Conservation (phyloP, 2,113 vertebrate genomes). For the Sminthopsis crassicaudata region DNA sequence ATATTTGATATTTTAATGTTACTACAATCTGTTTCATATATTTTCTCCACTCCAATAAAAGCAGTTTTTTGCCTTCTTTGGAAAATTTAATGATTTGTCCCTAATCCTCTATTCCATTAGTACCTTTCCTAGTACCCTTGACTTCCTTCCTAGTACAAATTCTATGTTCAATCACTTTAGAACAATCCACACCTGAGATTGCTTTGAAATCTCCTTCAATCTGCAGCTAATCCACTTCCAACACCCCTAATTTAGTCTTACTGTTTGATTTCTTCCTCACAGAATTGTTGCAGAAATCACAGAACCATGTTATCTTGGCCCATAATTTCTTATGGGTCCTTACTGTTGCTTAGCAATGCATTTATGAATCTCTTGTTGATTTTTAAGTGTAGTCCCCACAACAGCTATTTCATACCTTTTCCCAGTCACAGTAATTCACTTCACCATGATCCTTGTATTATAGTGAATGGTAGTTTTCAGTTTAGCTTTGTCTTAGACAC, state of each 20-base stretch:
- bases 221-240: background rate
- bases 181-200: background rate
- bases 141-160: background rate
- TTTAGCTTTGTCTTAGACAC: background rate
- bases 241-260: background rate
- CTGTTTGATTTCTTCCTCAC: background rate
- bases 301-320: conserved; percentile 4
- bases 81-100: background rate
- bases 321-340: background rate
- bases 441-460: background rate
- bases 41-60: background rate
- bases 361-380: background rate
- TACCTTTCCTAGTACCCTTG: background rate
- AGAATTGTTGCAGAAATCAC: background rate
- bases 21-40: background rate
- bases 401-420: background rate
- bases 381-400: background rate
- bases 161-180: background rate
- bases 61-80: background rate
- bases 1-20: background rate
- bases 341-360: background rate
- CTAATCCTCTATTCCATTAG: background rate
- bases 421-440: background rate
- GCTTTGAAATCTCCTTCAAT: background rate
- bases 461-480: background rate